A percentile compares a stretch with the other conserved stretches of the same genome.
phyloP scores from a whole-genome alignment of 2,888 invertebrate genomes.

The Sinopyrophorus schimmeli region DNA sequence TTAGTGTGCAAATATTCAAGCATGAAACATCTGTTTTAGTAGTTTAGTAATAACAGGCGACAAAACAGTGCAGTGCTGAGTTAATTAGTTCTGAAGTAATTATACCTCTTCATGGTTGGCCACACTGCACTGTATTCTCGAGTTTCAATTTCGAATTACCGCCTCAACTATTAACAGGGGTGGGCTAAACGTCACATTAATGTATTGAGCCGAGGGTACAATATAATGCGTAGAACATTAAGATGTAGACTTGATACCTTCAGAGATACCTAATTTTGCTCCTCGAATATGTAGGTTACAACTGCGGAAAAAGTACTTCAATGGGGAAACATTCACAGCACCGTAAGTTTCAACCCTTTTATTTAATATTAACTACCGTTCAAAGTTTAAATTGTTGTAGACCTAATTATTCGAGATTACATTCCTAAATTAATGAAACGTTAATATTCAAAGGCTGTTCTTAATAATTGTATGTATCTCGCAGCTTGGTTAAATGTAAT shows the following conservation, averaged over 20 bases:
- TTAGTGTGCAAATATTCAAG: conserved; percentile 23
- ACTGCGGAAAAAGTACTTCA: too few species aligned
- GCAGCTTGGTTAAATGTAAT: conserved; percentile 17
- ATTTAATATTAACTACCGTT: conserved; percentile 23
- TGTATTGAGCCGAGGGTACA: conserved; percentile 16
- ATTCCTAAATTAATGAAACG: conserved; percentile 36
- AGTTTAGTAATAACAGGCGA: conserved; percentile 39
- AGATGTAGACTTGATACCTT: not conserved
- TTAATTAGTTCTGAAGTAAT: conserved; percentile 53
- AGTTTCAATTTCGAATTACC: conserved; percentile 45
- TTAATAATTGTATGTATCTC: conserved; percentile 27
- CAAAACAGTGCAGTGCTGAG: conserved; percentile 44
- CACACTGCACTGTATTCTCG: conserved; percentile 46
- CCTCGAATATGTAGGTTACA: too few species aligned
- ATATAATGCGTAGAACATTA: conserved; percentile 8
- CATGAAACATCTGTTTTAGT: conserved; percentile 36
- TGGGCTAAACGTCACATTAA: conserved; percentile 27
- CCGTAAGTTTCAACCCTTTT: conserved; percentile 15
- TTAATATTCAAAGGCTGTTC: conserved; percentile 27
- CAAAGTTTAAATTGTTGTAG: conserved; percentile 25
- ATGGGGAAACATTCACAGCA: too few species aligned
- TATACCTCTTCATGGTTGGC: conserved; percentile 49
- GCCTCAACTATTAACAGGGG: conserved; percentile 32
- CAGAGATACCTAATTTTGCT: not conserved
- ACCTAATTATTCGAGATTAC: conserved; percentile 34